Conservation (phyloP, 2,113 vertebrate species). For the Cromileptes altivelis region DNA sequence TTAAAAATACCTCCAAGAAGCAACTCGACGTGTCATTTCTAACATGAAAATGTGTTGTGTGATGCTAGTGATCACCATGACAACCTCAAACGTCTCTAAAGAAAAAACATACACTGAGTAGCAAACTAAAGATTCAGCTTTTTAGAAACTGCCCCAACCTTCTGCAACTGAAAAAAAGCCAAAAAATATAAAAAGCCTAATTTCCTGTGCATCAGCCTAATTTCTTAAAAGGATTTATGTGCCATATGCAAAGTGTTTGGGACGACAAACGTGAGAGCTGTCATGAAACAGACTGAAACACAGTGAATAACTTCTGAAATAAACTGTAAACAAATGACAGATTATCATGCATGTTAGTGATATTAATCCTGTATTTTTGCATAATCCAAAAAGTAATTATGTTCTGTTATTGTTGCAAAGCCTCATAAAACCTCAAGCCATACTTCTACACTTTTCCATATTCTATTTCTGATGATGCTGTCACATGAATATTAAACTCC, state of each 20-base stretch:
- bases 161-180: not conserved
- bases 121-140: not conserved
- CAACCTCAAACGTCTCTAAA: constrained; percentile 1
- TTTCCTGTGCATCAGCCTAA: not conserved
- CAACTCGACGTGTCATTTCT: not conserved
- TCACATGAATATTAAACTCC: not conserved
- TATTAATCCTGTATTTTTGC: not conserved
- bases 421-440: not conserved
- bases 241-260: not conserved
- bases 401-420: not conserved
- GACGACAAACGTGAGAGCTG: not conserved
- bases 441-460: not conserved
- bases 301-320: not conserved
- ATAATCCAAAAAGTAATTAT: not conserved
- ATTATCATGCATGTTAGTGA: not conserved
- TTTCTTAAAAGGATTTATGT: not conserved
- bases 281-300: not conserved
- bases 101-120: not conserved
- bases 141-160: not conserved
- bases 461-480: not conserved
- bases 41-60: not conserved
- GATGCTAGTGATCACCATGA: constrained; percentile 22
- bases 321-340: not conserved
- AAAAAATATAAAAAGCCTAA: not conserved
- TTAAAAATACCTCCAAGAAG: not conserved